Evolutionary conservation across 2,113 vertebrate genomes (phyloP).

Genomic region (Leptosomus discolor): DNA sequence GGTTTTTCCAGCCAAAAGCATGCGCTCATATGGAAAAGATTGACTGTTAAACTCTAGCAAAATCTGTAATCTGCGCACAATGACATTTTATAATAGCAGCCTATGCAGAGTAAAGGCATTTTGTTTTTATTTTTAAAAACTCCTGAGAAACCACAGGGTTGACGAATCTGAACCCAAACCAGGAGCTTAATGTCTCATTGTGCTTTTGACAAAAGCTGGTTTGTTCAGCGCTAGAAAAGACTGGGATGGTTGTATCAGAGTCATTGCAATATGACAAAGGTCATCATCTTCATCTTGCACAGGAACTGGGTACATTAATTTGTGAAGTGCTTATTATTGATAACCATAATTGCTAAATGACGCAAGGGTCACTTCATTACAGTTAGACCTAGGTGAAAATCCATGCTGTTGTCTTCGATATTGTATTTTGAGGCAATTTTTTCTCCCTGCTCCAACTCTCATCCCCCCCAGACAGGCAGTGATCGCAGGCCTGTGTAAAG

Average conservation of each 20-base stretch:
- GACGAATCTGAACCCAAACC: not conserved
- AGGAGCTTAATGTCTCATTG: not conserved
- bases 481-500: not conserved
- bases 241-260: not conserved
- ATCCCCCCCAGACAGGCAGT: fast-evolving
- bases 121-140: slow-evolving; percentile 39
- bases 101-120: slow-evolving; percentile 3
- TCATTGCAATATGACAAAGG: not conserved
- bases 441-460: not conserved
- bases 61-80: slow-evolving; percentile 45
- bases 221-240: not conserved
- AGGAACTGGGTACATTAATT: not conserved
- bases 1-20: slow-evolving; percentile 57
- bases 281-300: not conserved
- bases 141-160: slow-evolving; percentile 9
- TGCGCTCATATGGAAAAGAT: slow-evolving; percentile 52
- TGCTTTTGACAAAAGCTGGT: not conserved
- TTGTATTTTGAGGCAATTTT: not conserved
- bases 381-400: not conserved
- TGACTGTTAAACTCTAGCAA: slow-evolving; percentile 28
- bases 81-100: slow-evolving; percentile 37
- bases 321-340: not conserved
- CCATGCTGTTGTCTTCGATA: not conserved
- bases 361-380: not conserved
- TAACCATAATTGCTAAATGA: not conserved